Percentiles rank a stretch among this genome's conserved stretches.
phyloP scores from a whole-genome alignment of 2,113 vertebrate genomes.

The Hippopotamus amphibius region DNA sequence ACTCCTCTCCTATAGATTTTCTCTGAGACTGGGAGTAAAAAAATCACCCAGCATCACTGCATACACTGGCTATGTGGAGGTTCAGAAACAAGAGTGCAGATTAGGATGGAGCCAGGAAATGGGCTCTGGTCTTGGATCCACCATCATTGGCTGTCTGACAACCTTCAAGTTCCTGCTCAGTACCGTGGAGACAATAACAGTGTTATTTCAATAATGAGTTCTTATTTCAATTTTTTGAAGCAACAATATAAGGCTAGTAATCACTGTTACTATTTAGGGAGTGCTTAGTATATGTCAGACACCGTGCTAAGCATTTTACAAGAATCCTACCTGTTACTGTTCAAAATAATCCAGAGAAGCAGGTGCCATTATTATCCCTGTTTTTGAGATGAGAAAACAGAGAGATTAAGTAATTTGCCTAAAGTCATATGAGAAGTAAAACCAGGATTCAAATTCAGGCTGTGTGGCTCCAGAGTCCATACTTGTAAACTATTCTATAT shows the following conservation, averaged over 20 bases:
- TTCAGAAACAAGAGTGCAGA: not conserved
- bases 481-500: not conserved
- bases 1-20: not conserved
- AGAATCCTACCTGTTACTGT: not conserved
- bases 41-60: too few species aligned
- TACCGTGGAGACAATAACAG: not conserved
- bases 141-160: not conserved
- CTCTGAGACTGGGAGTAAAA: not conserved
- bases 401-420: not conserved
- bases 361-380: not conserved
- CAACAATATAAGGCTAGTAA: not conserved
- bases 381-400: not conserved
- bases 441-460: conserved; percentile 25
- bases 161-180: not conserved
- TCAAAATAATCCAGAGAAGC: not conserved
- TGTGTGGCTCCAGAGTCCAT: not conserved
- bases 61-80: not conserved
- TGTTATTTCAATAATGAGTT: not conserved
- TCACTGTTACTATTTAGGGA: not conserved
- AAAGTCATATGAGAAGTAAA: not conserved
- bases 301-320: not conserved
- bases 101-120: not conserved
- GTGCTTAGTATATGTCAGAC: not conserved
- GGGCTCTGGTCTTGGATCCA: not conserved
- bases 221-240: not conserved